Percentiles rank a stretch among this genome's conserved stretches.
Evolutionary conservation across 2,797 vertebrate genomes (phyloP).

Genomic region (Hippocampus kuda): DNA sequence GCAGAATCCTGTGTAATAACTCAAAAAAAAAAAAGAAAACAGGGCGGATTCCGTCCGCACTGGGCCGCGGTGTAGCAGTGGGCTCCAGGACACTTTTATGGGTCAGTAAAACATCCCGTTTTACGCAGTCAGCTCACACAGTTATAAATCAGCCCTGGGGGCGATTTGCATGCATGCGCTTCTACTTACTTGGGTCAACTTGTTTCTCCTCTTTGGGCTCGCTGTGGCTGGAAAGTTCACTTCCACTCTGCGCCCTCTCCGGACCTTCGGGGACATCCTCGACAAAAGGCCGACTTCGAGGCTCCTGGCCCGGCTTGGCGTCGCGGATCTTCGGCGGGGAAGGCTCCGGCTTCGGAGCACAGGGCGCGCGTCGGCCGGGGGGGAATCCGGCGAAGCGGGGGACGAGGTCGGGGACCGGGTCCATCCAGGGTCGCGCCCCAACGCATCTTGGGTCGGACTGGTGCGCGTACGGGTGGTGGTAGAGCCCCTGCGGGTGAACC

Average conservation of each 20-base stretch:
- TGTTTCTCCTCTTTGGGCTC: conserved; percentile 91
- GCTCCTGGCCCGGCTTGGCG: conserved; percentile 68
- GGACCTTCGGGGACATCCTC: conserved; percentile 72
- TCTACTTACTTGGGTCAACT: conserved; percentile 99
- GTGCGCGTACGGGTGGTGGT: conserved; percentile 83
- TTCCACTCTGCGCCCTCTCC: conserved; percentile 67
- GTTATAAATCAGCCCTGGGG: conserved; percentile 86
- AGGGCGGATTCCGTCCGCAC: conserved; percentile 69
- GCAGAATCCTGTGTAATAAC: conserved; percentile 39
- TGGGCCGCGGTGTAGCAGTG: conserved; percentile 69
- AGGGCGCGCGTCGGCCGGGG: conserved; percentile 71
- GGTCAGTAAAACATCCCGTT: conserved; percentile 99
- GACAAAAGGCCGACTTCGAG: conserved; percentile 67
- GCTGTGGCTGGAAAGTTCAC: conserved; percentile 78
- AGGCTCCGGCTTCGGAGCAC: conserved; percentile 80
- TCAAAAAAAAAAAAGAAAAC: conserved; percentile 34
- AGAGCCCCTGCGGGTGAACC: conserved; percentile 86
- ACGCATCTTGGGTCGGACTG: conserved; percentile 79
- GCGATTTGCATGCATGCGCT: conserved; percentile 58
- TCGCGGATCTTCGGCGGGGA: conserved; percentile 57
- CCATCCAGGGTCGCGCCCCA: conserved; percentile 87
- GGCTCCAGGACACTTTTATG: conserved; percentile 90
- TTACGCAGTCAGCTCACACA: conserved; percentile 91
- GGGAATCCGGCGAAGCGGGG: conserved; percentile 72
- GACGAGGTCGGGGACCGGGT: conserved; percentile 80